These are phyloP conservation scores for Ericerus pela DNA, from an alignment of 1,140 invertebrate genomes.

Conservation along the genomic window DNA sequence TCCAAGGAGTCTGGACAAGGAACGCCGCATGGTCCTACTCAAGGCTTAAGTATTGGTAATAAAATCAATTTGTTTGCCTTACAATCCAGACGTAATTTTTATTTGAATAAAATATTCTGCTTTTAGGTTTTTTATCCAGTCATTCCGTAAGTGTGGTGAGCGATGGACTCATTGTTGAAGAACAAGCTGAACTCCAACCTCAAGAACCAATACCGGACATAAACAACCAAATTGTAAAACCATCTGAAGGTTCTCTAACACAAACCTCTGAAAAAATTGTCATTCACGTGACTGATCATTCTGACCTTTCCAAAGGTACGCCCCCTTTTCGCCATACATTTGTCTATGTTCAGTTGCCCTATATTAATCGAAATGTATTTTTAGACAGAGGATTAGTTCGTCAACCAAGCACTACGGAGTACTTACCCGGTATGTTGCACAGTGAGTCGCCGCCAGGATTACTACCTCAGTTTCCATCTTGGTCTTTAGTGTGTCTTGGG, in stretches of 20 bases:
- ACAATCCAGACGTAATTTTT: background rate
- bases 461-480: conserved; percentile 80
- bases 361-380: conserved; percentile 3
- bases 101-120: background rate
- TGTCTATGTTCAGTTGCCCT: no score
- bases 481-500: conserved; percentile 81
- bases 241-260: conserved; percentile 11
- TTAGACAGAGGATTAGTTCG: conserved; percentile 45
- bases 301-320: background rate
- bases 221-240: background rate
- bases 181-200: conserved; percentile 4
- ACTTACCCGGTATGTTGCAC: conserved; percentile 79
- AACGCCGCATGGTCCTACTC: conserved; percentile 25
- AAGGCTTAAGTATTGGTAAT: conserved; percentile 33
- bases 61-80: background rate
- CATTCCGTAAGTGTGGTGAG: conserved; percentile 19
- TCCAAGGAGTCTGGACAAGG: conserved; percentile 10
- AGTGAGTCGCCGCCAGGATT: conserved; percentile 55
- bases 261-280: conserved; percentile 4
- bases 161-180: conserved; percentile 8
- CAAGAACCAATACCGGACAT: conserved; percentile 13
- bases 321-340: background rate
- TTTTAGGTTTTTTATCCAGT: conserved; percentile 21
- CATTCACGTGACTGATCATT: conserved; percentile 2
- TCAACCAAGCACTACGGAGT: conserved; percentile 74